Evolutionary conservation across 2,888 invertebrate species (phyloP), one percentile per base, ranked within the genome.

Genomic region (Nycteola revayana): DNA sequence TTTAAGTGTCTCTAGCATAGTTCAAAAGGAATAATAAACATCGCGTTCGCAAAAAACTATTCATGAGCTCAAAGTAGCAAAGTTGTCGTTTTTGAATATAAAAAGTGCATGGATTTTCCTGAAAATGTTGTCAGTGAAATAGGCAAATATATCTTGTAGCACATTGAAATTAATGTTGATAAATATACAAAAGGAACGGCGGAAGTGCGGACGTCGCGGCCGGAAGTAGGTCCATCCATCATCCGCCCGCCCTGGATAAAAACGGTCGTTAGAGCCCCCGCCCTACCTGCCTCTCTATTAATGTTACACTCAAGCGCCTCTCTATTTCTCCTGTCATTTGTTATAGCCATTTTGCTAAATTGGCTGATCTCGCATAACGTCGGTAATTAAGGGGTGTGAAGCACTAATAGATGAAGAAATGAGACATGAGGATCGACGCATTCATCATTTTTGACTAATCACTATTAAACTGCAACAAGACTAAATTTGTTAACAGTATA

Each of bases 331-430:
- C 77, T 80, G 78, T 83, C 87, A 84, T 88, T 88, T 86, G 78
- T 86, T 86, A 86, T 86, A 86, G 83, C 83, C 86, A 82, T 85
- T 88, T 85, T 84, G 75, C 71, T 83, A 77, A 87, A 87, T 85
- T 85, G 80, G 78, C 76, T 77, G 76, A 83, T 85, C 80, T 74
- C 72, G 71, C 66, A 60, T 66, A 64, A 54, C 43, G 38, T 31
- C 47, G 49, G 63, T 64, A 71, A 75, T 74, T 72, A 72, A 60
- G 64, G 58, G 51, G 49, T 54, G 64, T 60, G 48, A 42, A 40
- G 24, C 42, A 30, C 40, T 50, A 52, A 48, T 47, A 51, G 39
- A 39, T 48, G 41, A 46, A 47, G 50, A 44, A 42, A 51, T 48
- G 50, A 14, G 5, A 14, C 14, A 3, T 14, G 5, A 14, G 14